Evolutionary conservation across 2,113 vertebrate genomes (phyloP).

Genomic region (Labeo rohita): DNA sequence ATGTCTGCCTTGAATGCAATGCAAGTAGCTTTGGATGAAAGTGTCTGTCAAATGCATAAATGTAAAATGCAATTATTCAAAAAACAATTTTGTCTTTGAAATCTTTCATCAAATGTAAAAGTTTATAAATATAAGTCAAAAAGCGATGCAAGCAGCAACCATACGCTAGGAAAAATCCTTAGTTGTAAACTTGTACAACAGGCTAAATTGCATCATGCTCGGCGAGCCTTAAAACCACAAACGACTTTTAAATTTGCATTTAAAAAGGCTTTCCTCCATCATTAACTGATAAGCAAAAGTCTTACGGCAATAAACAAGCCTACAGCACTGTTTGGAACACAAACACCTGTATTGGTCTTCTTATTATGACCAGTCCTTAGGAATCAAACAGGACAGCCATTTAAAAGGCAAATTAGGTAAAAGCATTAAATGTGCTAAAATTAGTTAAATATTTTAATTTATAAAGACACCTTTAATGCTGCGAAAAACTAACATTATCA

Average conservation of each 20-base stretch:
- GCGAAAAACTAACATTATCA: not conserved
- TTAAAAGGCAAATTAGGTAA: slow-evolving; percentile 9
- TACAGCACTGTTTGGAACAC: not conserved
- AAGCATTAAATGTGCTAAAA: not conserved
- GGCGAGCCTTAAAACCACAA: not conserved
- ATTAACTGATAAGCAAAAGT: slow-evolving; percentile 29
- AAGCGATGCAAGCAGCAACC: not conserved
- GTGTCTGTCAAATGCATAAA: not conserved
- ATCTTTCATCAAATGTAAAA: not conserved
- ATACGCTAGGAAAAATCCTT: no score
- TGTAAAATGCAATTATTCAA: not conserved
- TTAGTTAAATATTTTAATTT: not conserved
- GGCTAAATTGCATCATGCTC: not conserved
- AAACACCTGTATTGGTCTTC: not conserved
- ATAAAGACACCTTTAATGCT: not conserved
- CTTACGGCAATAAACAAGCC: slow-evolving; percentile 1
- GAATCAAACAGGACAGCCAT: not conserved
- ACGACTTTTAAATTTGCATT: slow-evolving; percentile 10
- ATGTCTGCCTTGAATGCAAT: not conserved
- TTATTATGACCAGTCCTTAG: slow-evolving; percentile 1
- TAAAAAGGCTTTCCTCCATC: slow-evolving; percentile 21
- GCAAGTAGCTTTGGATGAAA: not conserved
- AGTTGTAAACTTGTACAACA: not conserved
- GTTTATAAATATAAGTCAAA: not conserved
- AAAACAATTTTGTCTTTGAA: not conserved